phyloP scores from a whole-genome alignment of 2,113 vertebrate genomes.

The Syngnathus floridae region DNA sequence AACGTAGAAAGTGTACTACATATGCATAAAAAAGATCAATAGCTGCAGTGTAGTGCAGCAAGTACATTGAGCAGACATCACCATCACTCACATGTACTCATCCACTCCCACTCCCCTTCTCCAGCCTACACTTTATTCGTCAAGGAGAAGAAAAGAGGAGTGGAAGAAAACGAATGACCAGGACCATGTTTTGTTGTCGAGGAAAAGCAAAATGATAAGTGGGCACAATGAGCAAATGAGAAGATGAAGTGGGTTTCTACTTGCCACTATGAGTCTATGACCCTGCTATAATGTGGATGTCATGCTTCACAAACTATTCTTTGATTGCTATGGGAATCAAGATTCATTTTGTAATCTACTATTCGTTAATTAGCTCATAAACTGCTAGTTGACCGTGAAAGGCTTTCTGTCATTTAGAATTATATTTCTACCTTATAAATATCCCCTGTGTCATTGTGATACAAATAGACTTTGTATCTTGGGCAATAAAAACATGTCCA shows the following conservation, averaged over 20 bases:
- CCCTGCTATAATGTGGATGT: constrained; percentile 41
- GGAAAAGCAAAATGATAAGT: constrained; percentile 40
- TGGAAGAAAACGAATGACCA: constrained; percentile 37
- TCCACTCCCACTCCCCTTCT: constrained; percentile 37
- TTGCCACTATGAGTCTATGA: constrained; percentile 42
- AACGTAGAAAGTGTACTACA: constrained; percentile 38
- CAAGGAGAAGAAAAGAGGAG: constrained; percentile 33
- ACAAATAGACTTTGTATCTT: not conserved
- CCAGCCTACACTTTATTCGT: constrained; percentile 33
- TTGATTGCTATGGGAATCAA: constrained; percentile 50
- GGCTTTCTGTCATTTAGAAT: not conserved
- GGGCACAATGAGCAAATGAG: constrained; percentile 38
- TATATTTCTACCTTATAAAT: constrained; percentile 23
- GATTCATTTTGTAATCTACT: constrained; percentile 45
- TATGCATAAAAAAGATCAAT: constrained; percentile 51
- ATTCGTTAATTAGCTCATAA: constrained; percentile 70
- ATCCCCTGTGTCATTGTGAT: not conserved
- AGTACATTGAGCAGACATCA: constrained; percentile 45
- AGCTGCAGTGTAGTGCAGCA: constrained; percentile 31
- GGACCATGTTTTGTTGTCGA: constrained; percentile 10
- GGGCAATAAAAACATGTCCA: not conserved
- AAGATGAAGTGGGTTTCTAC: constrained; percentile 31
- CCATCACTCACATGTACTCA: constrained; percentile 37
- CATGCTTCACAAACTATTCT: constrained; percentile 45
- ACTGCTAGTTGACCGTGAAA: constrained; percentile 34